Evolutionary conservation across 1,140 invertebrate genomes (phyloP).

Genomic region (Drosophila serrata): DNA sequence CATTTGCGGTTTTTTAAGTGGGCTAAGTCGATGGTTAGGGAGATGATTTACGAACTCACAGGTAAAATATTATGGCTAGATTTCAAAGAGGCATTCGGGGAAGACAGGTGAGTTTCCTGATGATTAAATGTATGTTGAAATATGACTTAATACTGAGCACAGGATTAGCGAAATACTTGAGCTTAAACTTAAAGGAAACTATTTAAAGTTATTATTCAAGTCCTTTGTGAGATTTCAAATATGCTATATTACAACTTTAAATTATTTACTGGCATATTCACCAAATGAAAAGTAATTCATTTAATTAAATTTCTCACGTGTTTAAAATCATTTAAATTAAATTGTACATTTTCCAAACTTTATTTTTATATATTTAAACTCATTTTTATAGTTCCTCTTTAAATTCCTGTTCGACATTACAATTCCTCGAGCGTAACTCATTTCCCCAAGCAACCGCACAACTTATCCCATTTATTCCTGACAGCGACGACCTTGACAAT

Average conservation of each 20-base stretch:
- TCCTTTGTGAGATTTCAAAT: no score
- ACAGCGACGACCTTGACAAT: constrained; percentile 40
- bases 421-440: not conserved
- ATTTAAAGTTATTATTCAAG: not conserved
- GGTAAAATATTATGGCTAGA: constrained; percentile 27
- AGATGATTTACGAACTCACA: constrained; percentile 56
- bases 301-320: not conserved
- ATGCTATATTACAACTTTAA: no score
- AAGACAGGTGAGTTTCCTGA: not conserved
- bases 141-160: constrained; percentile 11
- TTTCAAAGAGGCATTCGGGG: constrained; percentile 6
- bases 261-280: not conserved
- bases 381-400: not conserved
- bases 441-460: constrained; percentile 5
- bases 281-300: not conserved
- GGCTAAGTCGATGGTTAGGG: constrained; percentile 53
- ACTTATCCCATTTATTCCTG: constrained; percentile 37
- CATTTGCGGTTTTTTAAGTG: constrained; percentile 43
- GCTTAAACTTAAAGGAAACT: no score
- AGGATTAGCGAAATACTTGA: no score
- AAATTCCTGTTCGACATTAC: not conserved
- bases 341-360: no score
- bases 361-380: not conserved
- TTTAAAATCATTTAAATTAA: not conserved
- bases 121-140: constrained; percentile 8